phyloP scores from a whole-genome alignment of 2,888 invertebrate species.

The Cacoxenus indagator region DNA sequence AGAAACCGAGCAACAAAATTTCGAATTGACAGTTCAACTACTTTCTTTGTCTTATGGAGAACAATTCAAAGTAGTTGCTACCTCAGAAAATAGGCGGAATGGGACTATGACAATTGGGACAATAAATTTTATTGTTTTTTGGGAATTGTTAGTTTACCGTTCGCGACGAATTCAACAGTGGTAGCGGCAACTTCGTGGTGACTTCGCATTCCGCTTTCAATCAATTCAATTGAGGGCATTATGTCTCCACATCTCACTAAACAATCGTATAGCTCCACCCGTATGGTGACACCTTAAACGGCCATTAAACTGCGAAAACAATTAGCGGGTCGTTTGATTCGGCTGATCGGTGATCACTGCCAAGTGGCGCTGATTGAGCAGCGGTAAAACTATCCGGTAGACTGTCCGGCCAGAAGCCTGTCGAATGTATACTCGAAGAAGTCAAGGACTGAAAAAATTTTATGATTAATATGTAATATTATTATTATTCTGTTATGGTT shows the following conservation, averaged over 20 bases:
- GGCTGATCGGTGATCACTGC: conserved; percentile 59
- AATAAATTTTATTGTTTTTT: not conserved
- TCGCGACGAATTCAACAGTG: conserved; percentile 10
- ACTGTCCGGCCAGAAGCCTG: not conserved
- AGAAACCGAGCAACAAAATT: conserved; percentile 52
- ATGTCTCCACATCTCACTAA: conserved; percentile 45
- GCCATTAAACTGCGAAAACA: not conserved
- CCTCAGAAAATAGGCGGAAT: not conserved
- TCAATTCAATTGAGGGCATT: conserved; percentile 25
- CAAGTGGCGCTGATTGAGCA: conserved; percentile 53
- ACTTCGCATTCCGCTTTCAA: not conserved
- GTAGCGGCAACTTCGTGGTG: not conserved
- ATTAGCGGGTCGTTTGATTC: conserved; percentile 61
- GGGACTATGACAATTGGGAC: too few species aligned
- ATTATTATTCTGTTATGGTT: too few species aligned
- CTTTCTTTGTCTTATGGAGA: conserved; percentile 38
- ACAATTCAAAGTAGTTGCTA: not conserved
- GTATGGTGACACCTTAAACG: conserved; percentile 13
- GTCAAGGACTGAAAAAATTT: too few species aligned
- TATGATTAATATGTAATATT: too few species aligned
- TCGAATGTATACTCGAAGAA: too few species aligned
- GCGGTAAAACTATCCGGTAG: conserved; percentile 28
- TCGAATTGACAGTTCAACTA: conserved; percentile 58
- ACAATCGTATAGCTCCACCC: conserved; percentile 51
- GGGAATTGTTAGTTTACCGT: not conserved